A percentile compares a stretch with the other conserved stretches of the same genome.
Conservation (phyloP, 2,888 invertebrate genomes). For the Mystacides longicornis region DNA sequence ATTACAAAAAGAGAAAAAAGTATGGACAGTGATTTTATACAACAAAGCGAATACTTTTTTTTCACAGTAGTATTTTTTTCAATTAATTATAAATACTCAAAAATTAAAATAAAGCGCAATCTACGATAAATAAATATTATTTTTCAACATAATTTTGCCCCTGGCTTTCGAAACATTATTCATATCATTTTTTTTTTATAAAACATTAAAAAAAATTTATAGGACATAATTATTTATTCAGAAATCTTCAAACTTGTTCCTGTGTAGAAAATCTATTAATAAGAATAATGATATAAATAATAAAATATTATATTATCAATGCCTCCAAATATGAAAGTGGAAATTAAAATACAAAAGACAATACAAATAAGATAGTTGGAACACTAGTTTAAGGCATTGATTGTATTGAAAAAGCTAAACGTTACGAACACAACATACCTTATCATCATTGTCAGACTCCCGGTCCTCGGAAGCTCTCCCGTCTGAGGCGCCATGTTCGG, state of each 20-base stretch:
- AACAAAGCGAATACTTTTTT: too few species aligned
- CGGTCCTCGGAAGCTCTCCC: constrained; percentile 75
- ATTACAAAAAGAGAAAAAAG: too few species aligned
- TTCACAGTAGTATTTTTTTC: too few species aligned
- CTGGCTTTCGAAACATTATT: too few species aligned
- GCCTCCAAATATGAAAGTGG: neutral
- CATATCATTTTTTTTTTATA: neutral
- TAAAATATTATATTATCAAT: too few species aligned
- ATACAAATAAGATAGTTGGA: neutral
- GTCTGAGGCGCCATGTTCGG: constrained; percentile 56
- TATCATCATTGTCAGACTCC: constrained; percentile 85
- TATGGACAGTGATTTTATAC: too few species aligned
- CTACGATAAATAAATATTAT: too few species aligned
- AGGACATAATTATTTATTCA: too few species aligned
- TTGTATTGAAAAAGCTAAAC: neutral
- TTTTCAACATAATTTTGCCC: too few species aligned
- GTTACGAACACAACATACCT: constrained; percentile 55
- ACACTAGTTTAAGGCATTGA: neutral
- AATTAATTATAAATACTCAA: too few species aligned
- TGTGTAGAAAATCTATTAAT: neutral
- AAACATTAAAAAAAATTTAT: neutral
- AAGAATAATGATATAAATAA: neutral
- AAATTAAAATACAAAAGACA: neutral
- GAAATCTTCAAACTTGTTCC: neutral
- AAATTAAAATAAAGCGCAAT: too few species aligned